Percentiles rank a stretch among this genome's conserved stretches.
phyloP scores from a whole-genome alignment of 1,140 invertebrate genomes.

The Conus betulinus region DNA sequence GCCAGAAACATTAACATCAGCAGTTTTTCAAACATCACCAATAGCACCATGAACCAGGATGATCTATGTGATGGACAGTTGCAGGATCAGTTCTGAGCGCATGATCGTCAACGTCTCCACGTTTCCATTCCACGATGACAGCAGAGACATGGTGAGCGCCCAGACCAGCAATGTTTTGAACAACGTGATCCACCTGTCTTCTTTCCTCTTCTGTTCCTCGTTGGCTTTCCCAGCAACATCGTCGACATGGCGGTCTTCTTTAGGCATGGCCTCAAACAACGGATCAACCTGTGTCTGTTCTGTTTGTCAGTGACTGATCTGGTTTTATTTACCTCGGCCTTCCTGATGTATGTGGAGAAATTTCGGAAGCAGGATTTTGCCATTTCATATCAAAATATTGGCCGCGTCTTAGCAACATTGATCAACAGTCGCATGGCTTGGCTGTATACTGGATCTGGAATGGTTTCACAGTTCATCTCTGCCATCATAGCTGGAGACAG shows the following conservation, averaged over 20 bases:
- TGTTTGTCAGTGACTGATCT: background rate
- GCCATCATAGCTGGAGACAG: conserved; percentile 14
- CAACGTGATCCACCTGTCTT: background rate
- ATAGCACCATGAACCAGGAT: background rate
- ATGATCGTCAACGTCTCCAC: background rate
- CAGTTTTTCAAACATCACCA: background rate
- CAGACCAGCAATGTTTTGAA: background rate
- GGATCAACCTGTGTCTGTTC: conserved; percentile 29
- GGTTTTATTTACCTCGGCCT: background rate
- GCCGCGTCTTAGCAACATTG: background rate
- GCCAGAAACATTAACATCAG: background rate
- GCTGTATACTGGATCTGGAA: background rate
- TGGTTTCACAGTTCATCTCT: background rate
- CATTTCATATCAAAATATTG: background rate
- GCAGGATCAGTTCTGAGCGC: background rate
- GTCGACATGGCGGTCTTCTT: conserved; percentile 28
- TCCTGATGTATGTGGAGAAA: background rate
- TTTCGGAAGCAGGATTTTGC: background rate
- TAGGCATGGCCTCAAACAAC: conserved; percentile 23
- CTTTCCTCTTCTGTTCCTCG: conserved; percentile 23
- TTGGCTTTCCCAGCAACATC: conserved; percentile 33
- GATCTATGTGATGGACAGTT: background rate
- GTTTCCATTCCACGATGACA: background rate
- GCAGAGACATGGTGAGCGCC: background rate
- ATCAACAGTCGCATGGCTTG: background rate